These are phyloP conservation scores for Habroteleia sp. DNA, from an alignment of 2,888 invertebrate species.

Conservation along the genomic window DNA sequence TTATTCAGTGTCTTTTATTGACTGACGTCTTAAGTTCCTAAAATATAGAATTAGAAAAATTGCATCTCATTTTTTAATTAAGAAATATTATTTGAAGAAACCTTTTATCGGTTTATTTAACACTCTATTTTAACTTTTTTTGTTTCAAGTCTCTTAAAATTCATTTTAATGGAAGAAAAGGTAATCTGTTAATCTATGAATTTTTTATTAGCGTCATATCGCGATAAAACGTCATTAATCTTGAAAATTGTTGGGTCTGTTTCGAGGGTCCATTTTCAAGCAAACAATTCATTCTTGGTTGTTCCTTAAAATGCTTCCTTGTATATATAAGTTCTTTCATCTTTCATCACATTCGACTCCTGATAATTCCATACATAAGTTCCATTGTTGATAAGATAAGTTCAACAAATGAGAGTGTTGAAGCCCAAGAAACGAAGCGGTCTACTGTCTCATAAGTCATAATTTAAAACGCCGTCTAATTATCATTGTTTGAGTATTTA, in stretches of 20 bases:
- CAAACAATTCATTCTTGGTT: no score
- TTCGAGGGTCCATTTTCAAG: no score
- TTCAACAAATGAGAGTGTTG: conserved; percentile 36
- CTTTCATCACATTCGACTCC: conserved; percentile 54
- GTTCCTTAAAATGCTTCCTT: conserved; percentile 20
- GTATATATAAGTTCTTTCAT: conserved; percentile 48
- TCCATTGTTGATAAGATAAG: conserved; percentile 55
- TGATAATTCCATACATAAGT: conserved; percentile 46
- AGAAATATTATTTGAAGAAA: no score
- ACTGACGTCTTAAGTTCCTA: no score
- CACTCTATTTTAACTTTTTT: no score
- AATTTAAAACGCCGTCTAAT: conserved; percentile 20
- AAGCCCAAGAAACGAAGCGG: no score
- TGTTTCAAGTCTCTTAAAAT: not conserved
- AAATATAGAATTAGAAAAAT: no score
- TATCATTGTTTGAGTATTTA: no score
- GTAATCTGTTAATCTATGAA: conserved; percentile 13
- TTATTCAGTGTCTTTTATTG: not conserved
- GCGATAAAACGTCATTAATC: conserved; percentile 25
- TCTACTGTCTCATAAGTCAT: no score
- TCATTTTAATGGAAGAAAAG: conserved; percentile 13
- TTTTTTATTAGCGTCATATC: conserved; percentile 35
- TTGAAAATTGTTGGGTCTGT: conserved; percentile 29
- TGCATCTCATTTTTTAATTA: no score
- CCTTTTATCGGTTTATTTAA: no score